Conservation (phyloP, 2,113 vertebrate species). For the Callithrix jacchus region DNA sequence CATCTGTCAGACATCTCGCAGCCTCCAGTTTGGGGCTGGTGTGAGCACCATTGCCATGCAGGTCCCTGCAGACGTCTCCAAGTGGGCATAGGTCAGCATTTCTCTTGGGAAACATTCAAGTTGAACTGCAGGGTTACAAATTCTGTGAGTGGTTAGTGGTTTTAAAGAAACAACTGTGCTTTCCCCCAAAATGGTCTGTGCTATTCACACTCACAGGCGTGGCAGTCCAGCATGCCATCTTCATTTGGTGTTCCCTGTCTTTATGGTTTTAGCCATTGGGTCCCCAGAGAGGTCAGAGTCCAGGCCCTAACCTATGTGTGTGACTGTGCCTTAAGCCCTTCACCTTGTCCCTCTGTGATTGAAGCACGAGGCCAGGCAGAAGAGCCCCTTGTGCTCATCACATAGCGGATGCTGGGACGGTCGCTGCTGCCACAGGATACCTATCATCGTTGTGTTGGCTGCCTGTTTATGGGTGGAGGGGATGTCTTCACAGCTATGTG, state of each 20-base stretch:
- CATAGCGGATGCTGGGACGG: background rate
- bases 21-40: background rate
- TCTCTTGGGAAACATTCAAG: background rate
- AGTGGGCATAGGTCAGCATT: background rate
- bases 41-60: background rate
- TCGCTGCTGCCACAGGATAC: accelerated
- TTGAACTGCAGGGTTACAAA: background rate
- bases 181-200: background rate
- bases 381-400: background rate
- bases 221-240: background rate
- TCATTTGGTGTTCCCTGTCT: background rate
- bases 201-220: background rate
- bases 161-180: background rate
- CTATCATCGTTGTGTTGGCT: background rate
- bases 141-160: background rate
- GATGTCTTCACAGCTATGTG: accelerated
- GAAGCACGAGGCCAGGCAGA: background rate
- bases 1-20: background rate
- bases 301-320: background rate
- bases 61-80: background rate
- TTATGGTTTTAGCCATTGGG: background rate
- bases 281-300: background rate
- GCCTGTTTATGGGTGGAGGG: too few relatives aligned
- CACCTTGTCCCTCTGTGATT: background rate
- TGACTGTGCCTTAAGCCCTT: background rate